Evolutionary conservation across 2,113 vertebrate species (phyloP).

Genomic region (Osmerus mordax): DNA sequence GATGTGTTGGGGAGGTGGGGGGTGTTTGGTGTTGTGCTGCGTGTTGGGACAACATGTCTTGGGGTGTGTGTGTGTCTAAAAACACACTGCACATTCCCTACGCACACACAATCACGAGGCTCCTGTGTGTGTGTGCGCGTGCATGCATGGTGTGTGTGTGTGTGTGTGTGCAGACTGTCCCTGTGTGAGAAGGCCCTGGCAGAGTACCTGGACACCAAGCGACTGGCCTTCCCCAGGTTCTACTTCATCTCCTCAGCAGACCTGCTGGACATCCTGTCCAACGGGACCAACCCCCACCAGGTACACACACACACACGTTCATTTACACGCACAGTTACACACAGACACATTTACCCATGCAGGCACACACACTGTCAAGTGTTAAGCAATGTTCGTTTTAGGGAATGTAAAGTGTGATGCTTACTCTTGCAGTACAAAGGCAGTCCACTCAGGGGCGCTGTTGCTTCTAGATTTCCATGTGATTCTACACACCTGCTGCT

Average conservation of each 20-base stretch:
- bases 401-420: background rate
- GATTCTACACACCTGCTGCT: slow-evolving; percentile 1
- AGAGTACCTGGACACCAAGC: slow-evolving; percentile 92
- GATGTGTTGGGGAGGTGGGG: too few relatives aligned
- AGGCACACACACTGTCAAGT: too few relatives aligned
- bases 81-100: background rate
- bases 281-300: slow-evolving; percentile 84
- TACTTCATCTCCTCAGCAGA: slow-evolving; percentile 98
- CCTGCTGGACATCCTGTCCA: slow-evolving; percentile 92
- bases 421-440: slow-evolving; percentile 21
- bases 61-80: too few relatives aligned
- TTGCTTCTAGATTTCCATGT: slow-evolving; percentile 36
- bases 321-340: too few relatives aligned
- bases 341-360: too few relatives aligned
- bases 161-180: slow-evolving; percentile 73
- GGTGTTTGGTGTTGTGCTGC: too few relatives aligned
- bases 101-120: background rate
- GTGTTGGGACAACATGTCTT: too few relatives aligned
- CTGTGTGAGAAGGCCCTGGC: slow-evolving; percentile 93
- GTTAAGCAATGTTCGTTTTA: too few relatives aligned
- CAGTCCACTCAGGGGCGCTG: slow-evolving; percentile 57
- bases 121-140: background rate
- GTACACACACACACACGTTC: slow-evolving; percentile 36
- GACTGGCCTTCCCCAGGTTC: slow-evolving; percentile 91
- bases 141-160: background rate